These are phyloP conservation scores for Sogatella furcifera DNA, from an alignment of 1,140 invertebrate genomes.

Conservation along the genomic window DNA sequence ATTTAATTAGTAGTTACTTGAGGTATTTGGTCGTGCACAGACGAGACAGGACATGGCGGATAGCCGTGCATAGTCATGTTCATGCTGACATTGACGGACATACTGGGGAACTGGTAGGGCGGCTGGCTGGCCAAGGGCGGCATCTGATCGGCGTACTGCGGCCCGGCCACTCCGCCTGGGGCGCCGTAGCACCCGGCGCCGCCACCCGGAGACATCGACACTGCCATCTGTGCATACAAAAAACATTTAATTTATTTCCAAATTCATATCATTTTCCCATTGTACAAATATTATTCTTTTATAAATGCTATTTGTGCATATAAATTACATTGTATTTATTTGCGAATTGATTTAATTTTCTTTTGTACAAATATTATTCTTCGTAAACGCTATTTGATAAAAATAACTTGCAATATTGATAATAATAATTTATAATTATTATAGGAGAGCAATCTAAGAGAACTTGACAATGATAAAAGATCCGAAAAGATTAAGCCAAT, in stretches of 20 bases:
- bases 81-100: constrained; percentile 95
- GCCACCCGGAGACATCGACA: constrained; percentile 23
- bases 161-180: background rate
- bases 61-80: constrained; percentile 94
- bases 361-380: no score
- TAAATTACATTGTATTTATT: no score
- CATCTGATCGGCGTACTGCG: constrained; percentile 12
- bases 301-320: no score
- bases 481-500: no score
- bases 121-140: constrained; percentile 36
- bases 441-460: no score
- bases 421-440: no score
- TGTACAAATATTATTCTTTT: no score
- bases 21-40: background rate
- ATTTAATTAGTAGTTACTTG: background rate
- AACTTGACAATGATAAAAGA: no score
- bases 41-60: constrained; percentile 31
- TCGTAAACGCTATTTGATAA: no score
- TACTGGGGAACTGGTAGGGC: constrained; percentile 56
- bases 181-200: background rate
- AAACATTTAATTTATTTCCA: background rate
- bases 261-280: background rate
- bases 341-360: no score
- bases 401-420: no score
- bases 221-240: constrained; percentile 13